Evolutionary conservation across 2,888 invertebrate species (phyloP), one percentile per base, ranked within the genome.

Genomic region (Macrophya annulata): DNA sequence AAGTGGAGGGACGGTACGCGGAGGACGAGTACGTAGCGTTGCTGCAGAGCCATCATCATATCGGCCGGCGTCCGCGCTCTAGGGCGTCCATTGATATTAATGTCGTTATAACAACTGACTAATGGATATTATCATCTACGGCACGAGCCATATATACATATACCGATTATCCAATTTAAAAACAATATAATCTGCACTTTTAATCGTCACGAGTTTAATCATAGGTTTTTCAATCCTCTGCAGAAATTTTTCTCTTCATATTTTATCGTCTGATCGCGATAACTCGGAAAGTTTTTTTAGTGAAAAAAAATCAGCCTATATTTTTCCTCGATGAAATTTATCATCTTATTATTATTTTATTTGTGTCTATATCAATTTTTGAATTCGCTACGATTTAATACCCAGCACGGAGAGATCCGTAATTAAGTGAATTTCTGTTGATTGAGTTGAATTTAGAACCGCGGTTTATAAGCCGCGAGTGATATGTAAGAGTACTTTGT

Each of bases 131-230:
- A 89, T 89, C 86, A 87, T 87, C 59, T 62, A 88, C 87, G 91
- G 90, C 91, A 91, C 90, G 90, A 89, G 89, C 89, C 87, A 88
- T 86, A n/a, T n/a, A n/a, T n/a, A n/a, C n/a, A n/a, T n/a, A n/a
- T n/a, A 87, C 87, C 87, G 86, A 89, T 90, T 90, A 89, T 89
- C 88, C 89, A 90, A 90, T 90, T 90, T 85, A 85, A 82, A 59
- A 43, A 25, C 77, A 86, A 86, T 74, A 68, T 71, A 59, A 81
- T 55, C 51, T 21, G 76, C 76, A 25, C 48, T 76, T 76, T 76
- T 48, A 76, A 76, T 76, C 76, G 48, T 62, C 62, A 10, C 76
- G 25, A 25, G 25, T 21, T 76, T 76, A 48, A 31, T 48, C 43
- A 1, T 15, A 0, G 25, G 9, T 48, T 48, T 15, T 76, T 45